A percentile compares a stretch with the other conserved stretches of the same genome.
These are phyloP conservation scores for Limnephilus rhombicus DNA, from an alignment of 2,888 invertebrate genomes.

Conservation along the genomic window DNA sequence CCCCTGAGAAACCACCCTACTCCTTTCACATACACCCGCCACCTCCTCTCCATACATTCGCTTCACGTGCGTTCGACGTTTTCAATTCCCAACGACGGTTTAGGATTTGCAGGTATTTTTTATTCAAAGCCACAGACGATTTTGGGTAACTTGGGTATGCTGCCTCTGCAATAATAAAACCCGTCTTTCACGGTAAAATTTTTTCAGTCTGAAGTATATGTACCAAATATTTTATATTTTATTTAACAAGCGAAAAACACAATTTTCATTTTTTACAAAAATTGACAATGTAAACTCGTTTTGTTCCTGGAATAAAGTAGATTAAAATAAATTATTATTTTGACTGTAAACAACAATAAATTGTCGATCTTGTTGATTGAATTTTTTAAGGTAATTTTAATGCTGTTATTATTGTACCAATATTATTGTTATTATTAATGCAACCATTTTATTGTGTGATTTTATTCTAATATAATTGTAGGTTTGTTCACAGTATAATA, in stretches of 20 bases:
- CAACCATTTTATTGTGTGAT: too few relatives aligned
- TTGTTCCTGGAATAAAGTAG: neutral
- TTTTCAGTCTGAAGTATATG: conserved; percentile 25
- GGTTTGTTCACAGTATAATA: too few relatives aligned
- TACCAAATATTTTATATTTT: neutral
- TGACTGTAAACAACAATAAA: neutral
- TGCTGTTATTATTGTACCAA: too few relatives aligned
- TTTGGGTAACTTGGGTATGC: conserved; percentile 53
- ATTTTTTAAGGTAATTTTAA: neutral
- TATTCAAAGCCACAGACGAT: conserved; percentile 55
- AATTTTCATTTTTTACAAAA: neutral
- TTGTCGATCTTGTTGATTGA: neutral
- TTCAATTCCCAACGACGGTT: conserved; percentile 64
- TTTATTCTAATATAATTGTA: too few relatives aligned
- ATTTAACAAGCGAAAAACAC: neutral
- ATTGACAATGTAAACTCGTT: neutral
- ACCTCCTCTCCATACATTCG: conserved; percentile 50
- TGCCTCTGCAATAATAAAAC: conserved; percentile 37
- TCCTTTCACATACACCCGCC: conserved; percentile 2
- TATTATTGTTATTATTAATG: too few relatives aligned
- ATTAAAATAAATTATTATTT: neutral
- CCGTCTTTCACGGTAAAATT: conserved; percentile 5
- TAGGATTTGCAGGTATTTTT: conserved; percentile 62
- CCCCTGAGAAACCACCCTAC: conserved; percentile 16
- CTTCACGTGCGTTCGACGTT: conserved; percentile 64